Evolutionary conservation across 2,888 invertebrate genomes (phyloP).

Genomic region (Octonoba sinensis): DNA sequence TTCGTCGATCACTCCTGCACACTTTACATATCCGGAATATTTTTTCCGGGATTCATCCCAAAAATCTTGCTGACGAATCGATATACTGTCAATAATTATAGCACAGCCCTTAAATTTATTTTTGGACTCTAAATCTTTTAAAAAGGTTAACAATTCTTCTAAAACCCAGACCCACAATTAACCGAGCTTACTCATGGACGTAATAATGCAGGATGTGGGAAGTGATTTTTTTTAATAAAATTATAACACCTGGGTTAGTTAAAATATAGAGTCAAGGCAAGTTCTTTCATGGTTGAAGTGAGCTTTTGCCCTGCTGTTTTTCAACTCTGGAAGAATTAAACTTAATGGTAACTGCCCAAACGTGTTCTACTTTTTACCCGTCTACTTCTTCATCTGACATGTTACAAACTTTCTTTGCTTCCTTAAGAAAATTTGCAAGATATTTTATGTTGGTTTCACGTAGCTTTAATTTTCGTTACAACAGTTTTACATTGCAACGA

Average conservation of each 20-base stretch:
- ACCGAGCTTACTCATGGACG: neutral
- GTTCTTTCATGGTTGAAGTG: neutral
- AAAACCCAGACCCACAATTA: neutral
- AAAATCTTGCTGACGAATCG: constrained; percentile 5
- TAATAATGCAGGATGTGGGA: neutral
- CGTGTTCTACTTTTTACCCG: too few species aligned
- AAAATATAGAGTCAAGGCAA: neutral
- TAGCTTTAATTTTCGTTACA: too few species aligned
- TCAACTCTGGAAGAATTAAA: too few species aligned
- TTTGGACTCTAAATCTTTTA: neutral
- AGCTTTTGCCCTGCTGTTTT: too few species aligned
- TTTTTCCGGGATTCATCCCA: constrained; percentile 1
- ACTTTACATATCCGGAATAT: constrained; percentile 13
- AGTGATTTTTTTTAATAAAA: neutral
- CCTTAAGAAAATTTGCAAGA: too few species aligned
- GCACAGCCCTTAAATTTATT: neutral
- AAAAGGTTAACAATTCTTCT: neutral
- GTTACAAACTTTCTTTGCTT: too few species aligned
- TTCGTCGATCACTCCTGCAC: constrained; percentile 1
- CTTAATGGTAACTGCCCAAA: too few species aligned
- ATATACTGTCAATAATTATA: neutral
- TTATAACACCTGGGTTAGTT: neutral
- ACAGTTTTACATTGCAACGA: too few species aligned
- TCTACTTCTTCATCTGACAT: too few species aligned
- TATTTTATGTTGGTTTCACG: too few species aligned